These are phyloP conservation scores for Malurus alboscapulatus DNA, from an alignment of 2,113 vertebrate species.

Conservation along the genomic window DNA sequence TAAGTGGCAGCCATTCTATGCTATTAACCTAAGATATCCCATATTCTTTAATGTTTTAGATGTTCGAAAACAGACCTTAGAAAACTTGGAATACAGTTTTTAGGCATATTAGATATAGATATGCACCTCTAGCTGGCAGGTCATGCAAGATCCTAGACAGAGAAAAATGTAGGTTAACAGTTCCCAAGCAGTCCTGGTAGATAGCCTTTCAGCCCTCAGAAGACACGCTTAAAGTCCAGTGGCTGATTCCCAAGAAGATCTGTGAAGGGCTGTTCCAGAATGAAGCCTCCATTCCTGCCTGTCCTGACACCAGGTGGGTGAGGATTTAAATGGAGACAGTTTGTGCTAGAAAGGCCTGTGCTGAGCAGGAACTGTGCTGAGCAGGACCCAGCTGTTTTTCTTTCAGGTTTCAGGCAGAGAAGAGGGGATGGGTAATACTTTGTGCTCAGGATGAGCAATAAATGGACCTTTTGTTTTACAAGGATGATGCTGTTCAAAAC, in stretches of 20 bases:
- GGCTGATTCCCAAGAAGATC: not conserved
- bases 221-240: not conserved
- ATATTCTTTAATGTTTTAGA: not conserved
- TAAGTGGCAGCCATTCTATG: not conserved
- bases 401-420: not conserved
- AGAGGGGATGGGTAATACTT: not conserved
- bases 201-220: not conserved
- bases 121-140: not conserved
- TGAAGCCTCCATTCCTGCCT: not conserved
- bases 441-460: not conserved
- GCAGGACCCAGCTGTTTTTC: not conserved
- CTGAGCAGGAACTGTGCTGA: not conserved
- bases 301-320: accelerated
- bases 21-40: not conserved
- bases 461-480: not conserved
- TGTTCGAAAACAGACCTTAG: not conserved
- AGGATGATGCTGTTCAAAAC: not conserved
- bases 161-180: not conserved
- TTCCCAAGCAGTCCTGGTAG: not conserved
- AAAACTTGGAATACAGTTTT: not conserved
- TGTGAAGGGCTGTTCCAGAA: not conserved
- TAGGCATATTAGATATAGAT: not conserved
- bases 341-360: not conserved
- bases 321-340: not conserved
- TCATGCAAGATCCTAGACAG: not conserved